A percentile compares a stretch with the other conserved stretches of the same genome.
phyloP scores from a whole-genome alignment of 2,888 invertebrate genomes.

The Sthenelais limicola region DNA sequence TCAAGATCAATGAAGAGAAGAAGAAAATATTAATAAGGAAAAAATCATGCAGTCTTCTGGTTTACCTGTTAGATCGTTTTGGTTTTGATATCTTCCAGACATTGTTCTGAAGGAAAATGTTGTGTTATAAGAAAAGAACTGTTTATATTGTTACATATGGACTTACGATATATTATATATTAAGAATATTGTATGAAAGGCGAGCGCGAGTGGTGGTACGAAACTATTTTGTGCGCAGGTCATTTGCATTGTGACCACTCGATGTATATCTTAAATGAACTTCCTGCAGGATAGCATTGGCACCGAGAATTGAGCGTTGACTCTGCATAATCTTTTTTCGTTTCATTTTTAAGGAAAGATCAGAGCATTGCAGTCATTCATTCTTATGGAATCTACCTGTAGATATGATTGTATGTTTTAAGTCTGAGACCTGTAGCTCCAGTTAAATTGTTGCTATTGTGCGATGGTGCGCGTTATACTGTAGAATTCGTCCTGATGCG shows the following conservation, averaged over 20 bases:
- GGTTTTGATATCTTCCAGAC: slow-evolving; percentile 30
- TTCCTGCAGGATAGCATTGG: too few relatives aligned
- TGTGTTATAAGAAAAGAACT: slow-evolving; percentile 20
- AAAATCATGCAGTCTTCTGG: not conserved
- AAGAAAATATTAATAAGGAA: too few relatives aligned
- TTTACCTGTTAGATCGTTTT: not conserved
- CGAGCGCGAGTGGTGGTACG: not conserved
- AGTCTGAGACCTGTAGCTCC: slow-evolving; percentile 19
- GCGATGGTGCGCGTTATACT: too few relatives aligned
- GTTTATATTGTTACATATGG: slow-evolving; percentile 39
- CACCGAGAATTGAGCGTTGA: too few relatives aligned
- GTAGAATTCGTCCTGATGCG: too few relatives aligned
- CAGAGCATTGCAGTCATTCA: not conserved
- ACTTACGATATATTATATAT: slow-evolving; percentile 10
- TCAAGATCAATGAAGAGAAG: not conserved
- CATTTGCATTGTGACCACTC: too few relatives aligned
- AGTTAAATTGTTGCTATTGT: slow-evolving; percentile 22
- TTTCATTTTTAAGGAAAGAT: not conserved
- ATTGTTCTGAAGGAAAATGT: slow-evolving; percentile 19
- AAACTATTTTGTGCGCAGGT: too few relatives aligned
- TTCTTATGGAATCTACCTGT: slow-evolving; percentile 4
- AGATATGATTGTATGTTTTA: slow-evolving; percentile 35
- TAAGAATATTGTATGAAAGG: slow-evolving; percentile 15
- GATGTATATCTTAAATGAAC: too few relatives aligned
- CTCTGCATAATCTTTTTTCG: too few relatives aligned